Conservation (phyloP, 2,888 invertebrate genomes). For the Acanthosepion lycidas region DNA sequence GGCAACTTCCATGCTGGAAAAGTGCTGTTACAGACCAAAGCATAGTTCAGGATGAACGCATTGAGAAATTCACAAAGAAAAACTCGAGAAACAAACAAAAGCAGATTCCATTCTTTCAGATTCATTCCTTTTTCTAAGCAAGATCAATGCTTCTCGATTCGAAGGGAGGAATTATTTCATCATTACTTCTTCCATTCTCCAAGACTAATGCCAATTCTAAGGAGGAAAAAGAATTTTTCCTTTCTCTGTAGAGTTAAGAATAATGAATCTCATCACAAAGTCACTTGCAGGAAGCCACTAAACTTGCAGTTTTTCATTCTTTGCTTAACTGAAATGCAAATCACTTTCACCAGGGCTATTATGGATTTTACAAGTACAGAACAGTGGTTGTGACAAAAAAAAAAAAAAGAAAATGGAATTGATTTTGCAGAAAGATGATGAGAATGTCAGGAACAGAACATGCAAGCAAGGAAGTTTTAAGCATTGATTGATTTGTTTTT, state of each 20-base stretch:
- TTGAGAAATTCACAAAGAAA: not conserved
- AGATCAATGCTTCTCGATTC: not conserved
- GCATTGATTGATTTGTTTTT: no score
- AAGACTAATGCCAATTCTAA: constrained; percentile 17
- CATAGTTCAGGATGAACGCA: not conserved
- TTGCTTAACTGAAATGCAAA: not conserved
- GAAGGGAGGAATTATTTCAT: constrained; percentile 8
- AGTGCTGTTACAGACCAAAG: not conserved
- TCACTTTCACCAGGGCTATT: not conserved
- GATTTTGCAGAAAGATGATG: no score
- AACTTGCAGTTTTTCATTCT: not conserved
- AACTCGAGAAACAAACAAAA: not conserved
- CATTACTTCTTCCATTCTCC: not conserved
- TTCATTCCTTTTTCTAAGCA: not conserved
- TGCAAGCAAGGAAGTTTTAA: no score
- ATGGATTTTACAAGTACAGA: not conserved
- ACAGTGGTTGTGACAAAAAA: no score
- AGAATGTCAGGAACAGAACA: no score
- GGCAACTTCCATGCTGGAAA: not conserved
- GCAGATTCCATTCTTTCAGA: not conserved
- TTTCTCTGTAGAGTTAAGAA: not conserved
- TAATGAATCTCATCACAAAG: not conserved
- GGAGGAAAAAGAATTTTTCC: constrained; percentile 21
- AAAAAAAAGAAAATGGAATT: no score
- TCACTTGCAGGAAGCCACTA: not conserved